A percentile compares a stretch with the other conserved stretches of the same genome.
Conservation (phyloP, 2,113 vertebrate genomes). For the Aspiorhynchus laticeps region DNA sequence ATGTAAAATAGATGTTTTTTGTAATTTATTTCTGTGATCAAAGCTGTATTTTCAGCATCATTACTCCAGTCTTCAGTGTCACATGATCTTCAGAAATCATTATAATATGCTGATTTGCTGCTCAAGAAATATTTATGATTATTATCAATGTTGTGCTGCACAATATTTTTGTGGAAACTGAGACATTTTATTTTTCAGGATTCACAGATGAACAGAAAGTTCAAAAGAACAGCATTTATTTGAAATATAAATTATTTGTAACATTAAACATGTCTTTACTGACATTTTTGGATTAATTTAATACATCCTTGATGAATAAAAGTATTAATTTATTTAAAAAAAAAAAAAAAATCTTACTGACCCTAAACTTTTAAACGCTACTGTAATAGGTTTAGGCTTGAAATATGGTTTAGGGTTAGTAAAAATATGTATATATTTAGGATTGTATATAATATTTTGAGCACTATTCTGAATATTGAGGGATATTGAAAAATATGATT, state of each 20-base stretch:
- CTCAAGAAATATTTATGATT: not conserved
- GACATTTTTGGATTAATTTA: not conserved
- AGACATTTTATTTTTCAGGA: not conserved
- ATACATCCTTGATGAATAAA: not conserved
- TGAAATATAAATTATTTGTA: not conserved
- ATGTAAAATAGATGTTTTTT: not conserved
- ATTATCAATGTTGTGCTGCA: not conserved
- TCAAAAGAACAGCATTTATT: not conserved
- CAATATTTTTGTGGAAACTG: not conserved
- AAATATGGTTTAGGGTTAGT: too few relatives aligned
- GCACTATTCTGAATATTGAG: not conserved
- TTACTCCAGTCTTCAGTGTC: too few relatives aligned
- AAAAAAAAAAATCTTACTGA: too few relatives aligned
- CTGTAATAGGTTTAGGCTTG: too few relatives aligned
- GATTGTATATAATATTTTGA: not conserved
- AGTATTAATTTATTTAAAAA: not conserved
- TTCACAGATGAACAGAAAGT: not conserved
- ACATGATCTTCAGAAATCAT: too few relatives aligned
- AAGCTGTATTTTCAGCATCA: too few relatives aligned
- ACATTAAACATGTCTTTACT: not conserved
- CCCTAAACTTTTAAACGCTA: too few relatives aligned
- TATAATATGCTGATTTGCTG: too few relatives aligned
- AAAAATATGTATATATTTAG: not conserved
- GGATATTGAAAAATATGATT: not conserved
- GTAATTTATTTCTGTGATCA: not conserved